Percentiles rank a stretch among this genome's conserved stretches.
phyloP scores from a whole-genome alignment of 2,797 vertebrate genomes.

The Okamejei kenojei region DNA sequence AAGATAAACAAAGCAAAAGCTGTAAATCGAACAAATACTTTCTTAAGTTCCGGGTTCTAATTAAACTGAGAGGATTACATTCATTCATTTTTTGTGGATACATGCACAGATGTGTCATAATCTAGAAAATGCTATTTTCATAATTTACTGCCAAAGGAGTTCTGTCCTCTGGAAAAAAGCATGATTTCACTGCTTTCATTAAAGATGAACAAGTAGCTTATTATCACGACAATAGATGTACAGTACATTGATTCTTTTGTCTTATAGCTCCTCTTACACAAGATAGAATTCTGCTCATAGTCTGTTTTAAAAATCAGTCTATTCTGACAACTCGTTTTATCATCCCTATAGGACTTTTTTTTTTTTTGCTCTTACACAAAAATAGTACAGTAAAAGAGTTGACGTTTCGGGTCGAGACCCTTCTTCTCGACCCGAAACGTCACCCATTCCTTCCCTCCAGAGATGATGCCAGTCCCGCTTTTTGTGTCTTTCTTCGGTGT shows the following conservation, averaged over 20 bases:
- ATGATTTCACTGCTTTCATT: background rate
- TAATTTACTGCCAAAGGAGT: background rate
- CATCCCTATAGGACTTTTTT: background rate
- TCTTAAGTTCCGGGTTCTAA: constrained; percentile 42
- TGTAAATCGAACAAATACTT: constrained; percentile 49
- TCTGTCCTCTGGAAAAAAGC: background rate
- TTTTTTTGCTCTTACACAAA: background rate
- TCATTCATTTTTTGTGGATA: constrained; percentile 44
- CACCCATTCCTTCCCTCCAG: too few species aligned
- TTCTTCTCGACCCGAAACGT: too few species aligned
- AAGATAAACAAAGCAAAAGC: constrained; percentile 47
- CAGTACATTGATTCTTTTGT: background rate
- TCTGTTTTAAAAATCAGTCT: background rate
- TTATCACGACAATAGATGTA: background rate
- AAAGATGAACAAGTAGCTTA: background rate
- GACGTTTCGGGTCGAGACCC: too few species aligned
- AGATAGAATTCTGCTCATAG: background rate
- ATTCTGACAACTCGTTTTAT: background rate
- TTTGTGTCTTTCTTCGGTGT: too few species aligned
- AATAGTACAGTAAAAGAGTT: too few species aligned
- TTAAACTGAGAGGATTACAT: constrained; percentile 47
- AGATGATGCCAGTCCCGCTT: too few species aligned
- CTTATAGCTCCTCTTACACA: background rate
- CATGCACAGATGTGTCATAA: background rate
- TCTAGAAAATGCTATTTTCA: background rate